Conservation (phyloP, 2,113 vertebrate genomes). For the Triplophysa tibetana region DNA sequence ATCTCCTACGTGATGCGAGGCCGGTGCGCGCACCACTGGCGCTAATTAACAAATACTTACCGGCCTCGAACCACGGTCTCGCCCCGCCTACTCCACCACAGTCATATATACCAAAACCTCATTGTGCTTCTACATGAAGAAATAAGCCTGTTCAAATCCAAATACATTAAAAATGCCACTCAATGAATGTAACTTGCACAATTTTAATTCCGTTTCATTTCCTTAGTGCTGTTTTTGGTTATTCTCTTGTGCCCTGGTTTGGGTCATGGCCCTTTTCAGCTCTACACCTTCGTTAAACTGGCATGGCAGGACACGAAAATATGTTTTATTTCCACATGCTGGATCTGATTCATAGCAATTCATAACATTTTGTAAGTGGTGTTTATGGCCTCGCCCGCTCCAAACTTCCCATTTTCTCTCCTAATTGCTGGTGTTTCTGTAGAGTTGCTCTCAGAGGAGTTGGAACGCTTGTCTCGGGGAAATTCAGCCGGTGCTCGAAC, state of each 20-base stretch:
- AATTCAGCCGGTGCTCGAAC: constrained; percentile 20
- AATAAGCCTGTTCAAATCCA: constrained; percentile 26
- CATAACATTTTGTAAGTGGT: constrained; percentile 37
- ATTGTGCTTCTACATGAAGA: constrained; percentile 19
- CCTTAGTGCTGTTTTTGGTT: constrained; percentile 14
- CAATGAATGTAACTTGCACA: constrained; percentile 29
- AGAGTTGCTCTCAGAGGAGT: constrained; percentile 25
- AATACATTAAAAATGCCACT: constrained; percentile 34
- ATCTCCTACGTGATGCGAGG: no score
- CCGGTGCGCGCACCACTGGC: no score
- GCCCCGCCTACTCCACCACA: no score
- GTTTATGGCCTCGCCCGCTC: constrained; percentile 27
- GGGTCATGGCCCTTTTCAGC: constrained; percentile 18
- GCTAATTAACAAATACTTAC: no score
- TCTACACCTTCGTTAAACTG: constrained; percentile 3
- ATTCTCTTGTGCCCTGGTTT: neutral
- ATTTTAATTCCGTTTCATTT: constrained; percentile 36
- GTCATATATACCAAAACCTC: constrained; percentile 1
- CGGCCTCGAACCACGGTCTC: no score
- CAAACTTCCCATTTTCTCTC: constrained; percentile 23
- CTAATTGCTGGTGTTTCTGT: constrained; percentile 29
- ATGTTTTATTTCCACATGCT: constrained; percentile 29
- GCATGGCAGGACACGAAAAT: neutral
- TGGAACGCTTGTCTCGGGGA: neutral
- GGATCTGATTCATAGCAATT: constrained; percentile 24